phyloP scores from a whole-genome alignment of 2,888 invertebrate species.

The Drosophila neonasuta region DNA sequence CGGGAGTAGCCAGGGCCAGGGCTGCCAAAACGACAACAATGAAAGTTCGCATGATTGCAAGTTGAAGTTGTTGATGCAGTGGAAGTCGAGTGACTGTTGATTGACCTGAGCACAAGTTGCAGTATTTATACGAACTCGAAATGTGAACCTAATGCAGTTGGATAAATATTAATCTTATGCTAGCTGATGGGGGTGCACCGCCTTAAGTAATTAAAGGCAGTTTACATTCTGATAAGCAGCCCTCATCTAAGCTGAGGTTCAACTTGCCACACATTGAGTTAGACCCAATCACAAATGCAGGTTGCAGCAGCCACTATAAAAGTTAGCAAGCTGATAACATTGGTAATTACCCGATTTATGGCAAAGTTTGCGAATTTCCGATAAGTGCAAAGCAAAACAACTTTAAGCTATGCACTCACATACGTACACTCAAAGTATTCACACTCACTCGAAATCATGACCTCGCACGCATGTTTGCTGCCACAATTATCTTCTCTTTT shows the following conservation, averaged over 20 bases:
- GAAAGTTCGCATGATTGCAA: conserved; percentile 37
- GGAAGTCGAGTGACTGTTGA: conserved; percentile 13
- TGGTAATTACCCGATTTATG: background rate
- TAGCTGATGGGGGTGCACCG: conserved; percentile 7
- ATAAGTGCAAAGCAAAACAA: background rate
- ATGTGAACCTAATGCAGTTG: conserved; percentile 14
- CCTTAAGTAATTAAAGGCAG: conserved; percentile 32
- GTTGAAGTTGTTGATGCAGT: background rate
- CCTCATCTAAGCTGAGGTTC: background rate
- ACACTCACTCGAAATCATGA: conserved; percentile 27
- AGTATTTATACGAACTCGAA: conserved; percentile 38
- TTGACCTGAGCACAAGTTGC: background rate
- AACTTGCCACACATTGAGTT: background rate
- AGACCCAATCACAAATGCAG: background rate
- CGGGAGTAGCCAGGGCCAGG: conserved; percentile 42
- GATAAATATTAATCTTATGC: conserved; percentile 12
- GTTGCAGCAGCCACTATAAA: background rate
- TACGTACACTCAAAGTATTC: conserved; percentile 7
- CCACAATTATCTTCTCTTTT: conserved; percentile 41
- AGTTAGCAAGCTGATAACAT: background rate
- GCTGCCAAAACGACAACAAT: conserved; percentile 23
- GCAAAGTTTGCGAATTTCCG: background rate
- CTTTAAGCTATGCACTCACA: background rate
- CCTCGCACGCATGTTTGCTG: conserved; percentile 56
- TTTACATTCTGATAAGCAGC: conserved; percentile 23